Evolutionary conservation across 2,797 vertebrate genomes (phyloP).

Genomic region (Streptopelia turtur): DNA sequence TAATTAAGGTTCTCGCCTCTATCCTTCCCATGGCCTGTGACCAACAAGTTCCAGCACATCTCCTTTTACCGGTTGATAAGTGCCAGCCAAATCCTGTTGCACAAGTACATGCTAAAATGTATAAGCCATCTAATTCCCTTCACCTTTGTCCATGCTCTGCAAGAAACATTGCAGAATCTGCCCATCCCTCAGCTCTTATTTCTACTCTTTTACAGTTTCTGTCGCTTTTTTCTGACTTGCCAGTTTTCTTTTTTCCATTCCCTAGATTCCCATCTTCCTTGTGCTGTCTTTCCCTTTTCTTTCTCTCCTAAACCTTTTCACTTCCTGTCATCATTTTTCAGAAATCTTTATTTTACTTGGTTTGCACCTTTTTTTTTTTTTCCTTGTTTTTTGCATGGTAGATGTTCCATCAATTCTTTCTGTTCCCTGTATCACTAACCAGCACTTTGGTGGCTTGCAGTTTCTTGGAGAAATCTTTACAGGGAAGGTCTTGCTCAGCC

Average conservation of each 20-base stretch:
- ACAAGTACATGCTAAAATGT: background rate
- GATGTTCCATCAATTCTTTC: background rate
- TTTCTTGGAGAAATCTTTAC: background rate
- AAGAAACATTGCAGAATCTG: background rate
- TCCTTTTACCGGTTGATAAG: no score
- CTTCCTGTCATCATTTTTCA: background rate
- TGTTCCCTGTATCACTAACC: background rate
- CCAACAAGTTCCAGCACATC: no score
- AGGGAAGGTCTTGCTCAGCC: background rate
- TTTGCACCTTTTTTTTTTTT: background rate
- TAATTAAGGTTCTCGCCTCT: no score
- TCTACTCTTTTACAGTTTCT: background rate
- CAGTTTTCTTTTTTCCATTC: background rate
- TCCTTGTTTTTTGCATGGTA: background rate
- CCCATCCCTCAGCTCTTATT: background rate
- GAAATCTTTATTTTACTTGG: background rate
- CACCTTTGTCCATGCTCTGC: background rate
- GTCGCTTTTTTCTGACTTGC: background rate
- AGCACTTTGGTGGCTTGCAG: background rate
- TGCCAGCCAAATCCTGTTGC: no score
- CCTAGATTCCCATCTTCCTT: background rate
- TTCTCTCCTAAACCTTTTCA: background rate
- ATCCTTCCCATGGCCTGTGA: no score
- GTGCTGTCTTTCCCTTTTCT: background rate
- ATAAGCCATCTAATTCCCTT: background rate